Evolutionary conservation across 2,888 invertebrate species (phyloP).

Genomic region (Brachypterus glaber): DNA sequence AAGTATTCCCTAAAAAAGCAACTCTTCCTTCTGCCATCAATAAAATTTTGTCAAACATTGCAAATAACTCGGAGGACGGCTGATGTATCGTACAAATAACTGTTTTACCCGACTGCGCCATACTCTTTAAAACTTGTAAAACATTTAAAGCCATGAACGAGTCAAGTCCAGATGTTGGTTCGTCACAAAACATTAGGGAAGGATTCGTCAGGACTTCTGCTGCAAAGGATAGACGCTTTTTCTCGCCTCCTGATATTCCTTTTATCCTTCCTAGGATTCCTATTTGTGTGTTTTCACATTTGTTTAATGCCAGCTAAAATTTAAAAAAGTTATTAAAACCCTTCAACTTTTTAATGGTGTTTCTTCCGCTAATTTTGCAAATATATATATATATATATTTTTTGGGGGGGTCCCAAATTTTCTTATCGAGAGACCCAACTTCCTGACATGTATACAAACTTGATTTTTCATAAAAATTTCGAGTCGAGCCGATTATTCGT

Average conservation of each 20-base stretch:
- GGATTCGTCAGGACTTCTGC: slow-evolving; percentile 96
- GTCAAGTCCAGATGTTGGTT: slow-evolving; percentile 93
- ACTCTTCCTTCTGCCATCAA: slow-evolving; percentile 87
- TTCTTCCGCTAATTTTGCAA: slow-evolving; percentile 3
- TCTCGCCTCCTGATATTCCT: slow-evolving; percentile 94
- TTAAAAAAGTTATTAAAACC: slow-evolving; percentile 19
- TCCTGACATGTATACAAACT: no score
- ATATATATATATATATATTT: slow-evolving; percentile 3
- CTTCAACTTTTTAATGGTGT: no score
- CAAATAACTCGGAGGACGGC: slow-evolving; percentile 84
- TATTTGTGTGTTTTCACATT: slow-evolving; percentile 85
- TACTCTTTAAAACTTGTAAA: slow-evolving; percentile 62
- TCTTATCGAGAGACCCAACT: no score
- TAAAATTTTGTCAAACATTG: slow-evolving; percentile 79
- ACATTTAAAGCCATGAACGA: slow-evolving; percentile 96
- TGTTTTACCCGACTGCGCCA: slow-evolving; percentile 76
- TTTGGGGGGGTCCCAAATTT: no score
- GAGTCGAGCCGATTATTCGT: no score
- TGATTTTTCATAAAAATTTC: no score
- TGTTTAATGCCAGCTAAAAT: slow-evolving; percentile 65
- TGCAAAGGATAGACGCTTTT: slow-evolving; percentile 90
- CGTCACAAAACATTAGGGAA: slow-evolving; percentile 91
- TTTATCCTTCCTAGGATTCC: slow-evolving; percentile 80
- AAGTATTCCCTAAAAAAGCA: slow-evolving; percentile 76
- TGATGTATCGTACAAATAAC: slow-evolving; percentile 92